phyloP scores from a whole-genome alignment of 2,113 vertebrate species.

The Garra rufa region DNA sequence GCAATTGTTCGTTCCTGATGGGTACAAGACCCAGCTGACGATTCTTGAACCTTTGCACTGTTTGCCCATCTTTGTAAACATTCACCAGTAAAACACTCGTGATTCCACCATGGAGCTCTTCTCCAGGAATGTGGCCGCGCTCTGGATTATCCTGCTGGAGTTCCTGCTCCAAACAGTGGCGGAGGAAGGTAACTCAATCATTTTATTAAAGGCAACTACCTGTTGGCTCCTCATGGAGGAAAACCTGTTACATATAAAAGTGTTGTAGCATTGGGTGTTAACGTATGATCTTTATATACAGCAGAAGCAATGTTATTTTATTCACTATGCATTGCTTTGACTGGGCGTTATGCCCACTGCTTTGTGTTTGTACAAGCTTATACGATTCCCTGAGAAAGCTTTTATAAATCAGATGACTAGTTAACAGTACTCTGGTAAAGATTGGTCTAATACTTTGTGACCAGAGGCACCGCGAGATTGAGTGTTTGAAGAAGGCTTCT shows the following conservation, averaged over 20 bases:
- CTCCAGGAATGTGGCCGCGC: constrained; percentile 59
- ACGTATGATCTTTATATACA: neutral
- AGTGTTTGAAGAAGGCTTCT: neutral
- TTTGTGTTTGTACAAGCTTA: neutral
- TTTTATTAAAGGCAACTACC: constrained; percentile 40
- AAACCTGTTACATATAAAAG: neutral
- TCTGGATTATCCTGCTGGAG: constrained; percentile 67
- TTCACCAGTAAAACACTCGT: neutral
- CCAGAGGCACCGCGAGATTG: neutral
- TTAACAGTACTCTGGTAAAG: neutral
- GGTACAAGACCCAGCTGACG: constrained; percentile 69
- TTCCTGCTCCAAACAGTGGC: constrained; percentile 62
- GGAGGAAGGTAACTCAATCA: constrained; percentile 71
- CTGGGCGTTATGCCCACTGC: neutral
- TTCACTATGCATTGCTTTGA: neutral
- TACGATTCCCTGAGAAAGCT: neutral
- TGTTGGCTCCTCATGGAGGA: constrained; percentile 27
- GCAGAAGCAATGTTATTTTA: neutral
- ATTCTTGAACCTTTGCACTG: constrained; percentile 43
- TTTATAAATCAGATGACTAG: neutral
- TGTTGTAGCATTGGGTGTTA: neutral
- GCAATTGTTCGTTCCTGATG: constrained; percentile 65
- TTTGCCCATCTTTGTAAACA: constrained; percentile 29
- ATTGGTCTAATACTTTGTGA: neutral
- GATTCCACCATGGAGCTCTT: constrained; percentile 71